These are phyloP conservation scores for Eumeta japonica DNA, from an alignment of 1,140 invertebrate species.

Conservation along the genomic window DNA sequence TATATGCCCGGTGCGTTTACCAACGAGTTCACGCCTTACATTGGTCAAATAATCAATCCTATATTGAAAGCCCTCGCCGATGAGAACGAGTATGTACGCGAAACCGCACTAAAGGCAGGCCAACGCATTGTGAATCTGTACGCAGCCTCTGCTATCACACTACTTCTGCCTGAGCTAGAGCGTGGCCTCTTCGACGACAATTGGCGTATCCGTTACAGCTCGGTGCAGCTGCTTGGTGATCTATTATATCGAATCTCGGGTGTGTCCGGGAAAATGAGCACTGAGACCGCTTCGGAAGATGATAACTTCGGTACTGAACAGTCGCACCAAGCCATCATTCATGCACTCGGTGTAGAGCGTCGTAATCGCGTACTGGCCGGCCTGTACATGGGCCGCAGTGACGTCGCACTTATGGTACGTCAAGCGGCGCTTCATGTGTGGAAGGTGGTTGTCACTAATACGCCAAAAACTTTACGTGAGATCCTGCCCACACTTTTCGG, in stretches of 20 bases:
- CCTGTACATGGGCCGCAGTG: constrained; percentile 95
- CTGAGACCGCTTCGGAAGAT: constrained; percentile 96
- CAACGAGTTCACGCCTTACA: constrained; percentile 92
- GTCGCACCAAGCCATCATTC: constrained; percentile 89
- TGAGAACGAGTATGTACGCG: constrained; percentile 98
- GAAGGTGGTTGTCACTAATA: constrained; percentile 98
- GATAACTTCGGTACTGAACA: constrained; percentile 99
- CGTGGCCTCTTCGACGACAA: constrained; percentile 94
- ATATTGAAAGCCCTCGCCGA: constrained; percentile 97
- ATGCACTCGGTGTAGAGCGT: constrained; percentile 81
- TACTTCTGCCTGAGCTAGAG: constrained; percentile 93
- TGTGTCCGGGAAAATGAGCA: constrained; percentile 98
- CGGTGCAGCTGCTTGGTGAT: constrained; percentile 95
- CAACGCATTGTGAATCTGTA: constrained; percentile 96
- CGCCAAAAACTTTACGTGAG: constrained; percentile 92
- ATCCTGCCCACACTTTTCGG: constrained; percentile 94
- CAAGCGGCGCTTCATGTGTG: constrained; percentile 97
- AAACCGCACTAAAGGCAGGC: constrained; percentile 94
- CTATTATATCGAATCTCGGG: constrained; percentile 95
- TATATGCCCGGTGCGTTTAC: constrained; percentile 98
- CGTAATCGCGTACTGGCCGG: constrained; percentile 93
- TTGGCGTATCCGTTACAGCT: constrained; percentile 96
- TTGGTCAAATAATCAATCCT: constrained; percentile 96
- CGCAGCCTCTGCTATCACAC: constrained; percentile 91
- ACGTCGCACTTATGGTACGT: constrained; percentile 93